Evolutionary conservation across 2,797 vertebrate species (phyloP).

Genomic region (Pseudomugil gertrudae): DNA sequence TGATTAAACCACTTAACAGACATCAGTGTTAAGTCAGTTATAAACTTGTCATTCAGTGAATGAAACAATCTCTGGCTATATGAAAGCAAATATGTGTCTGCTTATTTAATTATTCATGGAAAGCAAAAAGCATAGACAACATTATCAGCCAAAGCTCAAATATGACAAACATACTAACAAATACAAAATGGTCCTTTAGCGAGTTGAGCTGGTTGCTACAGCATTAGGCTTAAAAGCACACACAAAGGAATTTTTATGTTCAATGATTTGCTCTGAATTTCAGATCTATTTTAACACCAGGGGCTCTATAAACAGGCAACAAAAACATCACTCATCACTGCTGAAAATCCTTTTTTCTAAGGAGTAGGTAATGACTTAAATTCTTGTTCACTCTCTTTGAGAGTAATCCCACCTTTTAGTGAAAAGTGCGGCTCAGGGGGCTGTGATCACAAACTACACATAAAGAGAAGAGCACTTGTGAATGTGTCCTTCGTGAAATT

Average conservation of each 20-base stretch:
- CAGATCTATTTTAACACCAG: neutral
- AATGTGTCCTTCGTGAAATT: too few species aligned
- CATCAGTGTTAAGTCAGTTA: too few species aligned
- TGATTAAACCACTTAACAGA: constrained; percentile 28
- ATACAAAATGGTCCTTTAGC: neutral
- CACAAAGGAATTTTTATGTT: neutral
- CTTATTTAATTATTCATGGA: constrained; percentile 21
- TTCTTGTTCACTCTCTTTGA: neutral
- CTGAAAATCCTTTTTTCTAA: neutral
- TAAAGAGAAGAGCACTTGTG: too few species aligned
- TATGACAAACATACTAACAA: neutral
- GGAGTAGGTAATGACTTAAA: neutral
- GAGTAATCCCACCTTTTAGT: neutral
- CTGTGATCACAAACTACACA: neutral
- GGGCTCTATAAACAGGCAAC: neutral
- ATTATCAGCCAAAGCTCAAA: neutral
- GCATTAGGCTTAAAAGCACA: neutral
- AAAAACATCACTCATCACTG: neutral
- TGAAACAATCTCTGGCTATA: constrained; percentile 1
- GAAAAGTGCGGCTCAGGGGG: neutral
- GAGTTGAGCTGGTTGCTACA: neutral
- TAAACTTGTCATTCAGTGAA: too few species aligned
- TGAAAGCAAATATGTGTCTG: constrained; percentile 14
- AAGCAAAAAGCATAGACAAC: constrained; percentile 1
- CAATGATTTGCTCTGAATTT: neutral